phyloP scores from a whole-genome alignment of 2,888 invertebrate genomes.

The Phaedon cochleariae region DNA sequence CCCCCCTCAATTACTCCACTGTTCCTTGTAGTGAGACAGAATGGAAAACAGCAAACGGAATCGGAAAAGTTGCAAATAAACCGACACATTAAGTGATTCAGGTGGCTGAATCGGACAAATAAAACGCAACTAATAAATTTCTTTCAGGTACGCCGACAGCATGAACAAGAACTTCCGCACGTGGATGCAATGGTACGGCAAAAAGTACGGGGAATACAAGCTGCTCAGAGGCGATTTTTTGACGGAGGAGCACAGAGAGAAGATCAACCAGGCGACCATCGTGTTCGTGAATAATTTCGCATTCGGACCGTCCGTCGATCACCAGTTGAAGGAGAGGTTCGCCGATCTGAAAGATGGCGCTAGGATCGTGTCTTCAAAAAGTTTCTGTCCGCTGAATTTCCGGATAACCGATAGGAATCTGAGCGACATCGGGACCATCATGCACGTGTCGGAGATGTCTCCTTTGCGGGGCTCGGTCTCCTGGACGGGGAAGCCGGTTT shows the following conservation, averaged over 20 bases:
- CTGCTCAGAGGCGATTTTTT: slow-evolving; percentile 95
- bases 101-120: no score
- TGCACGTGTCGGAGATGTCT: slow-evolving; percentile 97
- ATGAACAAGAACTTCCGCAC: slow-evolving; percentile 92
- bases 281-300: slow-evolving; percentile 99
- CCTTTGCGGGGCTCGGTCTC: slow-evolving; percentile 95
- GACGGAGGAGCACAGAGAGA: slow-evolving; percentile 89
- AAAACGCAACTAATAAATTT: no score
- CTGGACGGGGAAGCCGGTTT: slow-evolving; percentile 99
- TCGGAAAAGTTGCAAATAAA: no score
- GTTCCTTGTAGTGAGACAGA: no score
- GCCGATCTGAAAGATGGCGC: slow-evolving; percentile 96
- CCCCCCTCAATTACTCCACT: no score
- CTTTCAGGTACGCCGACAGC: slow-evolving; percentile 82
- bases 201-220: slow-evolving; percentile 89
- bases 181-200: slow-evolving; percentile 99
- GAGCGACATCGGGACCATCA: slow-evolving; percentile 98
- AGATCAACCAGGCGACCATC: slow-evolving; percentile 92
- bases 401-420: slow-evolving; percentile 97
- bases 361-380: slow-evolving; percentile 97
- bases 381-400: slow-evolving; percentile 98
- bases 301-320: slow-evolving; percentile 97
- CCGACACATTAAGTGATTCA: no score
- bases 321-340: slow-evolving; percentile 94
- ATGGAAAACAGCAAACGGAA: no score